Evolutionary conservation across 2,113 vertebrate genomes (phyloP).

Genomic region (Rhabdomys dilectus): DNA sequence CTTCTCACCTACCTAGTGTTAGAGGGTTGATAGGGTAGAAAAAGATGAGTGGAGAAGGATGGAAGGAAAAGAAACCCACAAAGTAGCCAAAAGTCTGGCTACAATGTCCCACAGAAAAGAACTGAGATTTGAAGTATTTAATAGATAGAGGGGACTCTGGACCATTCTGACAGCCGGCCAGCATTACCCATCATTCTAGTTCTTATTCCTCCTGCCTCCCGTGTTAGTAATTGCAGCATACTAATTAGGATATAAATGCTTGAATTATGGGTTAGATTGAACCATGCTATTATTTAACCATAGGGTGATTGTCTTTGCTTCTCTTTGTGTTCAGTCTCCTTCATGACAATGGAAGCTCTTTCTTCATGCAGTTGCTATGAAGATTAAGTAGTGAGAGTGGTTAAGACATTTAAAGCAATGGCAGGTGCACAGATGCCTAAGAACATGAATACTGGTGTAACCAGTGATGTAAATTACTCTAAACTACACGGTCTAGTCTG

Average conservation of each 20-base stretch:
- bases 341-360: neutral
- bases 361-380: neutral
- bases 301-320: neutral
- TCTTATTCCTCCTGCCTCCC: neutral
- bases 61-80: no score
- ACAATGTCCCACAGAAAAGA: neutral
- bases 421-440: neutral
- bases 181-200: neutral
- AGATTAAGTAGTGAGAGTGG: neutral
- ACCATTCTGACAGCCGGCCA: neutral
- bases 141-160: neutral
- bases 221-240: neutral
- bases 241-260: neutral
- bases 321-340: neutral
- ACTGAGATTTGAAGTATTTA: slow-evolving; percentile 10
- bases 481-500: neutral
- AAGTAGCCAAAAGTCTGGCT: neutral
- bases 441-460: neutral
- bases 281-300: slow-evolving; percentile 13
- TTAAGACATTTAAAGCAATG: neutral
- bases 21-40: no score
- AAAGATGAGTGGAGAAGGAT: no score
- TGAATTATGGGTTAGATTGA: neutral
- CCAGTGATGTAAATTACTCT: neutral
- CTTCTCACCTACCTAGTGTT: no score